A percentile compares a stretch with the other conserved stretches of the same genome.
Evolutionary conservation across 2,888 invertebrate genomes (phyloP).

Genomic region (Phasia obesa): DNA sequence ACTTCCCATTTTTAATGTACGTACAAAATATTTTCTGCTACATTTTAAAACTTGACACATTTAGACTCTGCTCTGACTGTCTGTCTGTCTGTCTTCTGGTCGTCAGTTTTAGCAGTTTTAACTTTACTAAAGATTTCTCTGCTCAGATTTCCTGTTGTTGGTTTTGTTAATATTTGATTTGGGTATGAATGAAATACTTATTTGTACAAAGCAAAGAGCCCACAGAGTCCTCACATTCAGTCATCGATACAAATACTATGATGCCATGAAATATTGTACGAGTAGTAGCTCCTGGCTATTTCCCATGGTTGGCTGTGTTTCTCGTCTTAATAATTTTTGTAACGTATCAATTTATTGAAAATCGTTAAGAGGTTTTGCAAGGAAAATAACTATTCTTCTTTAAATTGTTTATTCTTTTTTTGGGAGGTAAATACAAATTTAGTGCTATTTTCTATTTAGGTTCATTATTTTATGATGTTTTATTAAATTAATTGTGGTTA

Average conservation of each 20-base stretch:
- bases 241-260: constrained; percentile 1
- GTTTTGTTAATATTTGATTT: constrained; percentile 39
- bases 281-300: constrained; percentile 63
- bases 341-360: constrained; percentile 40
- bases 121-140: constrained; percentile 12
- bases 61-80: constrained; percentile 13
- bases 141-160: neutral
- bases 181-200: constrained; percentile 51
- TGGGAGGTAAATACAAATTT: neutral
- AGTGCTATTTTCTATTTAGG: constrained; percentile 24
- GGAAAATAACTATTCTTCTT: neutral
- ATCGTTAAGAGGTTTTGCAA: constrained; percentile 6
- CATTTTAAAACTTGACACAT: constrained; percentile 52
- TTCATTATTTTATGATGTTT: constrained; percentile 37
- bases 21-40: neutral
- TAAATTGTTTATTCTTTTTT: neutral
- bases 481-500: constrained; percentile 38
- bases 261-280: constrained; percentile 21
- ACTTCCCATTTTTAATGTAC: constrained; percentile 3
- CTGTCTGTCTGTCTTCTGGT: constrained; percentile 3
- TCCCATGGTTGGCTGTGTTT: constrained; percentile 58
- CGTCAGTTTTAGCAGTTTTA: neutral
- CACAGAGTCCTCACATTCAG: neutral
- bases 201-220: neutral
- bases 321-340: constrained; percentile 30